phyloP scores from a whole-genome alignment of 2,113 vertebrate genomes.

The Hyperopisus bebe region DNA sequence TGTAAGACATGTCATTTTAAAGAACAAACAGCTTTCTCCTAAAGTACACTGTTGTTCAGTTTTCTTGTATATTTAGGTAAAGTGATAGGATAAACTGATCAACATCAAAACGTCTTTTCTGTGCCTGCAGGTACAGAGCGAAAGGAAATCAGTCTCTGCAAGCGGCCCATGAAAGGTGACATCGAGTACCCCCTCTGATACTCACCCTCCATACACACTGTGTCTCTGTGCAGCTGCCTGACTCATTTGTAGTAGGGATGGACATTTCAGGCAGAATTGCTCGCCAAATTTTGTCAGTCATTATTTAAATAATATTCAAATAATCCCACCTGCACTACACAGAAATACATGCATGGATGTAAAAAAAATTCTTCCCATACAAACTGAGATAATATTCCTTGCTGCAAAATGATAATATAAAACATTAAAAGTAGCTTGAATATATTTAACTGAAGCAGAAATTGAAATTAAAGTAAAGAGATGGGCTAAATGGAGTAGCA shows the following conservation, averaged over 20 bases:
- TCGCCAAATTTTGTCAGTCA: not conserved
- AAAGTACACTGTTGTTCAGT: not conserved
- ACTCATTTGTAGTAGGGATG: not conserved
- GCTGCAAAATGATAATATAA: not conserved
- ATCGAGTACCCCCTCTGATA: not conserved
- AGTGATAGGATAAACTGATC: not conserved
- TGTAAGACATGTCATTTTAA: not conserved
- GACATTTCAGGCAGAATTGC: not conserved
- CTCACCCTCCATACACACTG: not conserved
- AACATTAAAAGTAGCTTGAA: not conserved
- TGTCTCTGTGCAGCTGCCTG: not conserved
- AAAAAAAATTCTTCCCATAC: not conserved
- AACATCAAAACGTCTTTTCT: not conserved
- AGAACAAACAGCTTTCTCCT: not conserved
- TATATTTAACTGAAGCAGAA: no score
- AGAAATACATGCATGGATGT: not conserved
- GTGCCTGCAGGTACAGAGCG: slow-evolving; percentile 30
- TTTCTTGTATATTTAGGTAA: not conserved
- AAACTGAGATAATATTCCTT: not conserved
- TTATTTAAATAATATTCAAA: not conserved
- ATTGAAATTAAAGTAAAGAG: no score
- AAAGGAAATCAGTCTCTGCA: slow-evolving; percentile 13
- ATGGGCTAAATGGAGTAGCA: no score
- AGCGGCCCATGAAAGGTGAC: not conserved
- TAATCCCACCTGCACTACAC: not conserved